A percentile compares a stretch with the other conserved stretches of the same genome.
Conservation (phyloP, 2,888 invertebrate species). For the Chrysolina americana region DNA sequence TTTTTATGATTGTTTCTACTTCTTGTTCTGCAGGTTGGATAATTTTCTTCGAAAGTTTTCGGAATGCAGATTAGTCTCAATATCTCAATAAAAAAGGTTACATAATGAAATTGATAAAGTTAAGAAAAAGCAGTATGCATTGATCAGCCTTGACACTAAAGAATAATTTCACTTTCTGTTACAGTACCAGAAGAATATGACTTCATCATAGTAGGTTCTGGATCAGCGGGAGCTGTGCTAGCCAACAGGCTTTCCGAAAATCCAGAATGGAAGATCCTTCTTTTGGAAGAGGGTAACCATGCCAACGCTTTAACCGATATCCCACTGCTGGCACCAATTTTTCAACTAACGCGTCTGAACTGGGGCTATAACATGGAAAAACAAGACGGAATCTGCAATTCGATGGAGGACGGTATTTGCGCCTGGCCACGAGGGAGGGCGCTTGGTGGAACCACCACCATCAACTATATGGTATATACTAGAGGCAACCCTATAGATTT, state of each 20-base stretch:
- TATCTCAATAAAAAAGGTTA: too few species aligned
- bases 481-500: constrained; percentile 78
- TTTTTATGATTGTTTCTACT: too few species aligned
- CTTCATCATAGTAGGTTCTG: constrained; percentile 70
- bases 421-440: constrained; percentile 73
- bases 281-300: constrained; percentile 60
- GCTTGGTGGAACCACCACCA: constrained; percentile 70
- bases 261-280: constrained; percentile 62
- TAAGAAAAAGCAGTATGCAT: too few species aligned
- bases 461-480: constrained; percentile 72
- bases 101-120: too few species aligned
- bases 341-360: constrained; percentile 66
- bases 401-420: constrained; percentile 47
- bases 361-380: constrained; percentile 68
- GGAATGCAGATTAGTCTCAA: too few species aligned
- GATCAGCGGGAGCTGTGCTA: constrained; percentile 71
- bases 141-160: too few species aligned
- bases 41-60: too few species aligned
- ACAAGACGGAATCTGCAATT: constrained; percentile 45
- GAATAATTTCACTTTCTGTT: too few species aligned
- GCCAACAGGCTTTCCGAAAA: constrained; percentile 71
- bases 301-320: constrained; percentile 65
- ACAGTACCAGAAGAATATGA: constrained; percentile 62
- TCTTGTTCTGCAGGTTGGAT: too few species aligned
- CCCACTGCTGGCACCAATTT: constrained; percentile 64